These are phyloP conservation scores for Microtus montanus DNA, from an alignment of 2,113 vertebrate species.

Conservation along the genomic window DNA sequence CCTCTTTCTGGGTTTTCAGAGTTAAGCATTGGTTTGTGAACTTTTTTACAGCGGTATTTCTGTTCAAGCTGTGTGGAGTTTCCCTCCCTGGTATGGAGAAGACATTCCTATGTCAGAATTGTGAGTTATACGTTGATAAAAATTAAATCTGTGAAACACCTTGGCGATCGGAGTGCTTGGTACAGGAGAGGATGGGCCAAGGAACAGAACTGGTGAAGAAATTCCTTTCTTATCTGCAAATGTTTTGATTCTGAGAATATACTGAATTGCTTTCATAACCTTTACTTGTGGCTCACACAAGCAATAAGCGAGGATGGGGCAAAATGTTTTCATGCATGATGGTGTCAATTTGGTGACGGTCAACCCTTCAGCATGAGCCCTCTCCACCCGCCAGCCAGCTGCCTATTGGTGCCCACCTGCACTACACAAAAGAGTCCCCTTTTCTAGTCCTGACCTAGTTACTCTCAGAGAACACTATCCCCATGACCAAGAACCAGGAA, in stretches of 20 bases:
- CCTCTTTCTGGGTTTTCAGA: not conserved
- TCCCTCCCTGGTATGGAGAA: constrained; percentile 5
- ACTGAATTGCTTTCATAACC: not conserved
- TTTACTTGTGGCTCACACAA: not conserved
- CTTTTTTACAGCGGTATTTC: not conserved
- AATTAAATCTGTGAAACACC: constrained; percentile 17
- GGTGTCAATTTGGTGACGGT: not conserved
- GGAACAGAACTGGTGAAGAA: not conserved
- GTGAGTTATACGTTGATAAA: constrained; percentile 23
- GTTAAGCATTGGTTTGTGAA: not conserved
- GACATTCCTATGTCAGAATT: not conserved
- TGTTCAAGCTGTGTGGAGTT: constrained; percentile 29
- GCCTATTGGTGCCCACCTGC: not conserved
- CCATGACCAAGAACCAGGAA: not conserved
- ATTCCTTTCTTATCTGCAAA: constrained; percentile 60
- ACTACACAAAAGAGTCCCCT: not conserved
- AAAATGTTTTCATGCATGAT: not conserved
- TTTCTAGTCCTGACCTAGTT: not conserved
- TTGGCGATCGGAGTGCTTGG: not conserved
- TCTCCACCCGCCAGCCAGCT: not conserved
- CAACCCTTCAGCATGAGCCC: too few species aligned
- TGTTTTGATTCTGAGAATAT: constrained; percentile 25
- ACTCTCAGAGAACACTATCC: not conserved
- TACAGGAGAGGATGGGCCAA: not conserved
- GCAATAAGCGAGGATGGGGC: not conserved